Evolutionary conservation across 2,888 invertebrate species (phyloP), one percentile per base, ranked within the genome.

Genomic region (Euclidia mi): DNA sequence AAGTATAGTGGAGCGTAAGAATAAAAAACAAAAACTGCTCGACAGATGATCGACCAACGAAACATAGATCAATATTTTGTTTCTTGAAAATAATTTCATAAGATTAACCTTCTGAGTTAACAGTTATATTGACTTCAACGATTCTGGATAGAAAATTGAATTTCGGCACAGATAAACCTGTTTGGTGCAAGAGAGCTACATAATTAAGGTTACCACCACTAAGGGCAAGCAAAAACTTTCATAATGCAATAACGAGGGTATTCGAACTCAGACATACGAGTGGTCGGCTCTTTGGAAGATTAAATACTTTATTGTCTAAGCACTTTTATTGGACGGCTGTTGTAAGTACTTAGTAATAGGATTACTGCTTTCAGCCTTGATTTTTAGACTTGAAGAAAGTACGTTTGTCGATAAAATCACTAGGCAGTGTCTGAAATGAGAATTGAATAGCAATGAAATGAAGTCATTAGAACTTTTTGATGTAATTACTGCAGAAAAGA

Each of bases 181-280:
- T 73, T 73, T 44, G 15, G 15, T 52, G 35, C 43, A 50, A 34
- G 60, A 38, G 40, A 70, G 41, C 7, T 46, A 48, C 38, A 43
- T 43, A 49, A 68, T 58, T 58, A 37, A 64, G 50, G 38, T 48
- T 41, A 32, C 15, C 12, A 17, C 15, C 20, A 45, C 45, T 11
- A 29, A 25, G 2, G 43, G 38, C 28, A 14, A 9, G 29, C 15
- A 42, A 25, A 43, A 64, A 51, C 11, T 52, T 40, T 31, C 15
- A 44, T 17, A 49, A 42, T 47, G 12, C 11, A 11, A 35, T 63
- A 52, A 56, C 17, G 2, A 34, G 28, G 3, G 12, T 42, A 37
- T 40, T 9, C 11, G 1, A 10, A 35, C 29, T 28, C 32, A 35
- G 42, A 48, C 32, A 11, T 37, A 15, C 14, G 32, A 25, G 15